Evolutionary conservation across 1,140 invertebrate genomes (phyloP), one percentile per base, ranked within the genome.

Genomic region (Zaprionus africanus): DNA sequence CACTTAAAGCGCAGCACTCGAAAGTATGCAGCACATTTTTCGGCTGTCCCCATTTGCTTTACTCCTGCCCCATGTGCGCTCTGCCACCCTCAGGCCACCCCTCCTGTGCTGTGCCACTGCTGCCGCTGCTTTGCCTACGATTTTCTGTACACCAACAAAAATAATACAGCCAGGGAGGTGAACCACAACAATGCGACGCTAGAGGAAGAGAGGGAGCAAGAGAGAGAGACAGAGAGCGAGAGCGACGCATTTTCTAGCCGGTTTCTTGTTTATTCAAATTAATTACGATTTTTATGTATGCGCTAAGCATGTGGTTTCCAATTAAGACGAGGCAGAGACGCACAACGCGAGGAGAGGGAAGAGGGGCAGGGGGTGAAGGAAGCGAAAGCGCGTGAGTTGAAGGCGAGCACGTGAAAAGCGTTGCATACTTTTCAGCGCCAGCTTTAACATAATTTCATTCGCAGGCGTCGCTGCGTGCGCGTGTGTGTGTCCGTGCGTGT

Each of bases 381-480:
- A 17, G 22, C 26, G 36, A 22, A 24, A 65, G 61, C 56, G 59
- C 13, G 31, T 19, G 34, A 9, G 26, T 65, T 22, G 31, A 68
- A 49, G 31, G 56, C 38, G 5, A 72, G 62, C 74, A 72, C 68
- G 68, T 72, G 68, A 72, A 72, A 57, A 74, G 57, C 62, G 46
- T 63, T 56, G 81, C 77, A 74, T 78, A 78, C 78, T 84, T 72
- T 60, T 28, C 49, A 81, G 75, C 71, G 43, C 24, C 78, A 72
- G 77, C 76, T 84, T 84, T 76, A 84, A 90, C 84, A 84, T 83
- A 84, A 87, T 83, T 87, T 64, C 63, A 46, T 60, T 71, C 51
- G 60, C 51, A 15, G 31, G 22, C 34, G 24, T 31, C 15, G 7
- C 31, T 19, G 61, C 26, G 41, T 51, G 28, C 58, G 28, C 46